Evolutionary conservation across 2,797 vertebrate species (phyloP).

Genomic region (Heteromormyrus szaboi): DNA sequence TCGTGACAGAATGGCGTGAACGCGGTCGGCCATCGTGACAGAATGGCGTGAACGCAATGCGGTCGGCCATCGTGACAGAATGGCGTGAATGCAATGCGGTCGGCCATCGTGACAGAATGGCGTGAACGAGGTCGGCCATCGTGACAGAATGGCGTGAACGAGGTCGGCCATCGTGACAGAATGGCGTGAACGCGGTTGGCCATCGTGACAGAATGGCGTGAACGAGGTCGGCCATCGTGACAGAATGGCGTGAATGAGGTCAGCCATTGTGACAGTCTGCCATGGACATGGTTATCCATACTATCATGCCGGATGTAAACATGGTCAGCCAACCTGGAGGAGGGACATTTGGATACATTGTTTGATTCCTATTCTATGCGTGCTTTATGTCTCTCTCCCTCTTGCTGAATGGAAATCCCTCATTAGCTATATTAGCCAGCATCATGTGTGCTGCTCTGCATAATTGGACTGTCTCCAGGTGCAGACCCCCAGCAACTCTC

Average conservation of each 20-base stretch:
- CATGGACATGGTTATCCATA: not conserved
- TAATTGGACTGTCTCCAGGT: slow-evolving; percentile 2
- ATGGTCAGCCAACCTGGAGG: not conserved
- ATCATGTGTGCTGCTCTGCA: not conserved
- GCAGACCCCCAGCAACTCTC: not conserved
- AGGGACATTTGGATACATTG: not conserved
- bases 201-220: not conserved
- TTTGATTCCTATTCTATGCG: not conserved
- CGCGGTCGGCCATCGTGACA: not conserved
- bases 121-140: not conserved
- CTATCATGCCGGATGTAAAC: not conserved
- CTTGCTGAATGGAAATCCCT: not conserved
- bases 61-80: not conserved
- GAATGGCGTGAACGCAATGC: too few relatives aligned
- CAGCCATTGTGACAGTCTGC: not conserved
- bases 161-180: not conserved
- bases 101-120: not conserved
- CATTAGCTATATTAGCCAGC: not conserved
- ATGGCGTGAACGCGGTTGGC: not conserved
- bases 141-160: not conserved
- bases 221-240: not conserved
- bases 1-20: too few relatives aligned
- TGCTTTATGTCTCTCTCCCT: not conserved
- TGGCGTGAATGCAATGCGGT: not conserved
- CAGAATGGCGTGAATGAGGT: not conserved